phyloP scores from a whole-genome alignment of 1,140 invertebrate genomes.

The Nephila pilipes region DNA sequence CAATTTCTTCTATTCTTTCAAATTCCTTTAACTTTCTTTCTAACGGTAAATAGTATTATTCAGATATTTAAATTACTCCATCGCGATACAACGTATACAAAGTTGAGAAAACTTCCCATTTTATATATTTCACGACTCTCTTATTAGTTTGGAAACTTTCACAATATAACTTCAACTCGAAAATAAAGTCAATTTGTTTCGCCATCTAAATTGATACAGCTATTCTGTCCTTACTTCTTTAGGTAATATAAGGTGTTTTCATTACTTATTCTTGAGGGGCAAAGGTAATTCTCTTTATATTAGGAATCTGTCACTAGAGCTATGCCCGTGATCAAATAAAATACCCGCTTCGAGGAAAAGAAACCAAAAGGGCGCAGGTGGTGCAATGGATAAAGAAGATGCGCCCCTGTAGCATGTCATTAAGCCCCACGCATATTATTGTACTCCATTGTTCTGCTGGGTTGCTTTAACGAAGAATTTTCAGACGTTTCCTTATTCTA shows the following conservation, averaged over 20 bases:
- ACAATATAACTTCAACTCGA: neutral
- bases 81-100: too few relatives aligned
- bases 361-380: slow-evolving; percentile 46
- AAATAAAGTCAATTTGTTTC: slow-evolving; percentile 32
- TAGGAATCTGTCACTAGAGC: slow-evolving; percentile 53
- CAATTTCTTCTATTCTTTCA: too few relatives aligned
- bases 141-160: neutral
- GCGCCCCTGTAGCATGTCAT: neutral
- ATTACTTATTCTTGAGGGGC: neutral
- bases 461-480: neutral
- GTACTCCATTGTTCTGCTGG: slow-evolving; percentile 26
- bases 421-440: slow-evolving; percentile 31
- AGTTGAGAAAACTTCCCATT: too few relatives aligned
- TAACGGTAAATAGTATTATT: neutral
- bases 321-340: slow-evolving; percentile 48
- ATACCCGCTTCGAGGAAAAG: slow-evolving; percentile 1
- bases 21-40: too few relatives aligned
- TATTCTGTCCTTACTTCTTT: neutral
- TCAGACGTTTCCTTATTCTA: neutral
- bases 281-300: slow-evolving; percentile 47
- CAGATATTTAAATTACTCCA: neutral
- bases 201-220: neutral
- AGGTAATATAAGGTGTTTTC: slow-evolving; percentile 24
- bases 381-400: neutral
- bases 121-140: neutral